Evolutionary conservation across 2,888 invertebrate genomes (phyloP).

Genomic region (Hemistola chrysoprasaria): DNA sequence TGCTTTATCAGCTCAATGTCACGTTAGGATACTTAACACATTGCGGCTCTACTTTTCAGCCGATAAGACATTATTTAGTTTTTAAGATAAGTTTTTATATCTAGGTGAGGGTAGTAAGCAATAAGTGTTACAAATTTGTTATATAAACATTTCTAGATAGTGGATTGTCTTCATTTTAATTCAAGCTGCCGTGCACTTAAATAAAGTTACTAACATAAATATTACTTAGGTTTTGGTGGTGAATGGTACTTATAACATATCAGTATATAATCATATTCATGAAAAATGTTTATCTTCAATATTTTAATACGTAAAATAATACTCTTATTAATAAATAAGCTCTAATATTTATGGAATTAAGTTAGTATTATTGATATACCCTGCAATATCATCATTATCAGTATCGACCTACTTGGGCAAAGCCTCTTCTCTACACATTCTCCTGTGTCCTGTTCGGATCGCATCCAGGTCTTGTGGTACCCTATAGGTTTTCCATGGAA

Average conservation of each 20-base stretch:
- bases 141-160: no score
- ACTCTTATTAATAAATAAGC: slow-evolving; percentile 44
- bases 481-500: no score
- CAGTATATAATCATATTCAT: slow-evolving; percentile 63
- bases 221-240: slow-evolving; percentile 67
- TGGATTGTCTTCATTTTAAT: slow-evolving; percentile 32
- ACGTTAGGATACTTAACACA: slow-evolving; percentile 42
- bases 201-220: slow-evolving; percentile 57
- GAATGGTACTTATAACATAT: no score
- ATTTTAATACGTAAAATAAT: slow-evolving; percentile 53
- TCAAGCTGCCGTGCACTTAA: slow-evolving; percentile 36
- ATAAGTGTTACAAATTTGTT: no score
- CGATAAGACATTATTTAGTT: slow-evolving; percentile 37
- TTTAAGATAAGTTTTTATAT: no score
- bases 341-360: slow-evolving; percentile 53
- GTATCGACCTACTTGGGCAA: no score
- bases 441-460: no score
- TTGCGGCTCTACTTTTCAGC: slow-evolving; percentile 46
- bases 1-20: slow-evolving; percentile 36
- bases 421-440: no score
- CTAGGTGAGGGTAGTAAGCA: no score
- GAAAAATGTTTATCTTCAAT: slow-evolving; percentile 63
- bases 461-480: no score
- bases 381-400: no score
- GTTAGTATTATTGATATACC: slow-evolving; percentile 44